Evolutionary conservation across 2,113 vertebrate genomes (phyloP).

Genomic region (zebrafish (Danio rerio)): GRCz12tu NC_133187.1:39123001-39123500

Average conservation of each 20-base stretch:
- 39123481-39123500: conserved; percentile 59
- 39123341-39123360: conserved; percentile 68
- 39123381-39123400: conserved; percentile 61
- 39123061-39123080: neutral
- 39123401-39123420: conserved; percentile 52
- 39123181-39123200: conserved; percentile 58
- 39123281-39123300: conserved; percentile 76
- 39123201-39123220: conserved; percentile 69
- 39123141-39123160: neutral
- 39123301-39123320: conserved; percentile 72
- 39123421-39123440: conserved; percentile 59
- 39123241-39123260: conserved; percentile 66
- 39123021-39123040: no score
- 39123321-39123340: conserved; percentile 70
- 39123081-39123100: neutral
- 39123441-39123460: conserved; percentile 68
- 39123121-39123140: neutral
- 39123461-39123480: conserved; percentile 61
- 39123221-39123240: conserved; percentile 65
- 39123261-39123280: conserved; percentile 66
- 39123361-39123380: conserved; percentile 72
- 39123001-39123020: no score
- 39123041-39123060: neutral
- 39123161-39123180: conserved; percentile 22
- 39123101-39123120: neutral